Evolutionary conservation across 2,888 invertebrate species (phyloP), one percentile per base, ranked within the genome.

Genomic region (Synanthedon tipuliformis): DNA sequence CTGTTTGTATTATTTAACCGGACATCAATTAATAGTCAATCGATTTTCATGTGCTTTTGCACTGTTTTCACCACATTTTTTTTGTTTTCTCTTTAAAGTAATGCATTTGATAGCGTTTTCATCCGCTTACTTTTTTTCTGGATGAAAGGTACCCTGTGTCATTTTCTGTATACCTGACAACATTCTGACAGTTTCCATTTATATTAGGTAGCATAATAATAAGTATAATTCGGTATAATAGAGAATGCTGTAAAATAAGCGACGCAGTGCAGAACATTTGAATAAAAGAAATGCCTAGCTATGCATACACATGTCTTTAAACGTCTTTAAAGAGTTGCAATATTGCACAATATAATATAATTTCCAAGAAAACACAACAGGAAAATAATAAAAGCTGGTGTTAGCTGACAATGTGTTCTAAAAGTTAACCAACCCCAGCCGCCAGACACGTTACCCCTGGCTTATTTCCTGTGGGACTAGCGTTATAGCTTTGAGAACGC

Each of bases 381-480:
- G 67, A 77, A 74, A 77, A 72, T 74, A 72, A 78, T 74, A 74
- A 73, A 76, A 72, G 65, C 59, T 59, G 65, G 63, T 68, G 68
- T 67, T 62, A 62, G 59, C 58, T 54, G 57, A 62, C 41, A 48
- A 40, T 52, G 18, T 8, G 16, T 40, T 52, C 11, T 41, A 54
- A 53, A 50, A 50, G 48, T 13, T 50, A 60, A 59, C 59, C 53
- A 51, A 50, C 55, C 49, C 48, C 56, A 62, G 64, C 64, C 58
- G 52, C 56, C 62, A 66, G 64, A 66, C 59, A 63, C 66, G 68
- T 67, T 70, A 59, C 59, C 57, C 57, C 55, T 54, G 66, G 64
- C 70, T 78, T 81, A 83, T 82, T 83, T 83, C 80, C 82, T 81
- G 59, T 52, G 74, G 82, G 78, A 78, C 65, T 62, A 62, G 61